Evolutionary conservation across 2,888 invertebrate species (phyloP).

Genomic region (Hydrotaea cyrtoneurina): DNA sequence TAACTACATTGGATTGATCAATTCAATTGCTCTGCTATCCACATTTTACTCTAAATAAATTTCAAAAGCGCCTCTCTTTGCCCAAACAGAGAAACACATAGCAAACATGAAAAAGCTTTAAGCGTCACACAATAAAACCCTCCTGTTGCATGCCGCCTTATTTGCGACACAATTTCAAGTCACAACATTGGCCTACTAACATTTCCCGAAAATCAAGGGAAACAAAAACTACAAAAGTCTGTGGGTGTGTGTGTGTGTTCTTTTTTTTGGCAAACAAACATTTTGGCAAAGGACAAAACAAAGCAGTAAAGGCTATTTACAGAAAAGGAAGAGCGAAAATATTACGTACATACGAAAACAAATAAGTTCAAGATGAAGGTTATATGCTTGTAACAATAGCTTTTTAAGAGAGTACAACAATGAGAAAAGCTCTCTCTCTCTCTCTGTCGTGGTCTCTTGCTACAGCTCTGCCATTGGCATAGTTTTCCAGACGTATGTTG

Average conservation of each 20-base stretch:
- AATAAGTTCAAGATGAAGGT: constrained; percentile 66
- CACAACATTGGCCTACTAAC: constrained; percentile 40
- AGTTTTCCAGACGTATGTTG: background rate
- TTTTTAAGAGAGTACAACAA: background rate
- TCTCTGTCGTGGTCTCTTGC: background rate
- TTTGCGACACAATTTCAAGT: background rate
- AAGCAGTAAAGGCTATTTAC: background rate
- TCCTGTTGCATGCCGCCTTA: constrained; percentile 61
- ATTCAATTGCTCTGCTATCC: too few species aligned
- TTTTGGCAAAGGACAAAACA: background rate
- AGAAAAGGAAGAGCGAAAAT: background rate
- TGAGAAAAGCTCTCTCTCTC: background rate
- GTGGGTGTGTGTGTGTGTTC: background rate
- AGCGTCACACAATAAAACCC: constrained; percentile 28
- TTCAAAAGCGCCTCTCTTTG: background rate
- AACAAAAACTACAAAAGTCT: too few species aligned
- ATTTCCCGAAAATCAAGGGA: background rate
- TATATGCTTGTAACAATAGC: constrained; percentile 40
- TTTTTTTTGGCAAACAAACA: background rate
- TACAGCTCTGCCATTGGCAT: constrained; percentile 9
- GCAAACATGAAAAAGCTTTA: constrained; percentile 10
- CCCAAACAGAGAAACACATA: background rate
- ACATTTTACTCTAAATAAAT: too few species aligned
- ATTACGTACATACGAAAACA: background rate
- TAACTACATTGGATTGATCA: too few species aligned